Percentiles rank a stretch among this genome's conserved stretches.
Conservation (phyloP, 92 coral and sea anemone genomes). For the Palythoa grandis region DNA sequence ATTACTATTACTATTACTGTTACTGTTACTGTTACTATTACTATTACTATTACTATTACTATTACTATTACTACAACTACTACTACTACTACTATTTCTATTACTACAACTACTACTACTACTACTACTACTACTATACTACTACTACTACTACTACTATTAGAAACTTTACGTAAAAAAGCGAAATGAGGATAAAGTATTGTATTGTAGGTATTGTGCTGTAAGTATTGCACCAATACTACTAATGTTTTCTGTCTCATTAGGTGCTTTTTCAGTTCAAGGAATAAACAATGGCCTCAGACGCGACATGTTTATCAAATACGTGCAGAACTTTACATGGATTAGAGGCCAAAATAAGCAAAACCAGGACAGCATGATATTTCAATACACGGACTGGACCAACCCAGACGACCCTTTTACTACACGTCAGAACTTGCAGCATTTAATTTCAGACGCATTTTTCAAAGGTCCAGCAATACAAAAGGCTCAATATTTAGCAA, state of each 20-base stretch:
- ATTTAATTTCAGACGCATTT: constrained; percentile 57
- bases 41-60: too few species aligned
- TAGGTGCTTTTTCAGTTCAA: neutral
- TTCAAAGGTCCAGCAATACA: constrained; percentile 66
- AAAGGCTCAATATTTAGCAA: constrained; percentile 55
- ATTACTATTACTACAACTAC: too few species aligned
- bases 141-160: too few species aligned
- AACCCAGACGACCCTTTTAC: constrained; percentile 54
- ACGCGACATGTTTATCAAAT: neutral
- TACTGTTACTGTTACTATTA: too few species aligned
- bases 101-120: too few species aligned
- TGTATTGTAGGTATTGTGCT: too few species aligned
- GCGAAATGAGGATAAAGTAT: too few species aligned
- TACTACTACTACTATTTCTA: too few species aligned
- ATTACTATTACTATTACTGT: too few species aligned
- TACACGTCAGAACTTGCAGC: constrained; percentile 52
- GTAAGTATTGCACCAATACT: too few species aligned
- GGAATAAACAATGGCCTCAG: neutral
- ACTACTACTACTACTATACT: too few species aligned
- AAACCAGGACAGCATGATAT: constrained; percentile 46
- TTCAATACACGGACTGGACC: constrained; percentile 68
- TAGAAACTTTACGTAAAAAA: too few species aligned
- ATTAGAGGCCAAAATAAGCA: neutral
- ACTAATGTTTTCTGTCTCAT: neutral
- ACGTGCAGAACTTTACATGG: neutral